Base-by-base conservation (phyloP, 2,888 invertebrate genomes). In the Aspidiotus rigidus region DNA sequence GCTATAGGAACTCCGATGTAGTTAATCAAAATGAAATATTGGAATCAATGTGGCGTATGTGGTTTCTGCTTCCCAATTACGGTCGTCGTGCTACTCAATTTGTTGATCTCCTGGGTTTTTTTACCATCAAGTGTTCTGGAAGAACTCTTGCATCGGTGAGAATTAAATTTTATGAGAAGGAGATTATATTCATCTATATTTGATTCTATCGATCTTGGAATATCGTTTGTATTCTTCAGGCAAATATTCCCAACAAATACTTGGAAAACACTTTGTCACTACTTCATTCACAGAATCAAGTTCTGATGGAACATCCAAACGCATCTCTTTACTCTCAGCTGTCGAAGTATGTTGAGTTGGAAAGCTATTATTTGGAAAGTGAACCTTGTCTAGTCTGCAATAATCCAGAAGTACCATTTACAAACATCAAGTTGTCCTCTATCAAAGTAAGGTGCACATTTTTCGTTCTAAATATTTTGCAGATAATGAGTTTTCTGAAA, bases 381-480 rank as follows among this genome's bases (percentile, higher is more conserved):
- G 96, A 97, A 77, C 98, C 98, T 0, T 99, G 98, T 76, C 84
- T 97, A 70, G 96, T 97, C 0, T 98, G 98, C 79, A 97, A 97
- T 80, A 96, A 96, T 80, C 96, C 96, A 0, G 97, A 98, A 79
- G 90, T 95, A 16, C 88, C 95, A 0, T 88, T 93, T 83, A 83
- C 89, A 0, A 90, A 89, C 69, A 91, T 94, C 73, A 97, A 97
- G 78, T 80, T 97, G 69, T 91, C 93, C 0, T 89, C 94, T 0
- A 90, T 97, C 71, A 95, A 96, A 81, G 89, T 88, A 73, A 71
- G 60, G 2, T 49, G 49, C 2, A n/a, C 49, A 44, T 13, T 49
- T 49, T 49, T 49, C 3, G 49, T 49, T 49, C n/a, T n/a, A 11
- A 49, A 13, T 49, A 13, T 28, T 28, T 28, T 28, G 5, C 28